Conservation (phyloP, 2,888 invertebrate genomes). For the Crioceris asparagi region DNA sequence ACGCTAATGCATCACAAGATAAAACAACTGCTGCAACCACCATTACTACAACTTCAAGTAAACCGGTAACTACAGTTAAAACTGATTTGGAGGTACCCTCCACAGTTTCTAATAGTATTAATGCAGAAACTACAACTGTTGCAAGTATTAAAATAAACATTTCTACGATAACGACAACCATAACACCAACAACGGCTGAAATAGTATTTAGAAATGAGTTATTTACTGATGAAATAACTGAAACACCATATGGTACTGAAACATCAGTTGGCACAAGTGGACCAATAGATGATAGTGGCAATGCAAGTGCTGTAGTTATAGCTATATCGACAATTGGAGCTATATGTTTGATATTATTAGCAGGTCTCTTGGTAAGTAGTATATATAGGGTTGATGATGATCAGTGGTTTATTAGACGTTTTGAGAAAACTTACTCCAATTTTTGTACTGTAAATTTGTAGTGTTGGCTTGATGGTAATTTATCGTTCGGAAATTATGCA, state of each 20-base stretch:
- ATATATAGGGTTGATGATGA: too few relatives aligned
- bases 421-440: too few relatives aligned
- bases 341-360: slow-evolving; percentile 63
- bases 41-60: slow-evolving; percentile 6
- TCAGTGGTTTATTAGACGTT: too few relatives aligned
- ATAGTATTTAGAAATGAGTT: not conserved
- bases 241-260: slow-evolving; percentile 33
- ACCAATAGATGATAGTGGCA: slow-evolving; percentile 34
- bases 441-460: too few relatives aligned
- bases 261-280: slow-evolving; percentile 29
- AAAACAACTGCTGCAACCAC: too few relatives aligned
- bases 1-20: too few relatives aligned
- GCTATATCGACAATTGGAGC: slow-evolving; percentile 73
- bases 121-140: slow-evolving; percentile 2
- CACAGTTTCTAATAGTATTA: too few relatives aligned
- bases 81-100: too few relatives aligned
- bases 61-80: slow-evolving; percentile 2
- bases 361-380: slow-evolving; percentile 59
- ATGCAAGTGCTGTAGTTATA: slow-evolving; percentile 69
- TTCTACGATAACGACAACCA: not conserved
- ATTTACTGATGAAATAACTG: slow-evolving; percentile 5
- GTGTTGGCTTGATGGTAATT: too few relatives aligned
- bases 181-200: not conserved
- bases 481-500: too few relatives aligned
- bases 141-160: slow-evolving; percentile 20